Percentiles rank a stretch among this genome's conserved stretches.
These are phyloP conservation scores for Euglossa dilemma DNA, from an alignment of 1,140 invertebrate genomes.

Conservation along the genomic window DNA sequence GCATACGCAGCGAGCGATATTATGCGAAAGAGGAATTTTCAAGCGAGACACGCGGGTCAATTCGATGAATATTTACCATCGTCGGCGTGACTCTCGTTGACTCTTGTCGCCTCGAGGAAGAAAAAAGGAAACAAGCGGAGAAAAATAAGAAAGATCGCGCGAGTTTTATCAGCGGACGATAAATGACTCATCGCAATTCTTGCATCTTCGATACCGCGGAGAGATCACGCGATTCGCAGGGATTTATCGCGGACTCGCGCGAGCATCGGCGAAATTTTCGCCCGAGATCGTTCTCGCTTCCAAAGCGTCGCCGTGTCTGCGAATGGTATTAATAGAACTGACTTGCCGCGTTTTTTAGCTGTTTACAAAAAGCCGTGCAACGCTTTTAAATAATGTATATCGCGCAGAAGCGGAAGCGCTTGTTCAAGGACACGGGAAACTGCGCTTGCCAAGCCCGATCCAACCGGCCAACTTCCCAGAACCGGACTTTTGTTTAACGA, in stretches of 20 bases:
- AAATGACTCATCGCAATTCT: constrained; percentile 1
- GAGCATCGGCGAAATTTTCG: too few species aligned
- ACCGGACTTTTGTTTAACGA: not conserved
- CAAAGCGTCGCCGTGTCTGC: not conserved
- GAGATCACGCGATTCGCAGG: not conserved
- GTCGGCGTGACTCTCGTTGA: too few species aligned
- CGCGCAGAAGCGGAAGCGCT: not conserved
- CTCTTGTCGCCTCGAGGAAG: too few species aligned
- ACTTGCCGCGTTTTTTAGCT: not conserved
- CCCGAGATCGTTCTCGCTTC: too few species aligned
- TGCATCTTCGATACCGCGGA: too few species aligned
- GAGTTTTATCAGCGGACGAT: constrained; percentile 13
- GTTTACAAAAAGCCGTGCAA: not conserved
- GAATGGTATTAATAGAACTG: too few species aligned
- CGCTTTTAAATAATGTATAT: not conserved
- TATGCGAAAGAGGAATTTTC: not conserved
- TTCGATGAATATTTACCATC: constrained; percentile 13
- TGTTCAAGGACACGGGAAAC: constrained; percentile 1
- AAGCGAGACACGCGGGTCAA: not conserved
- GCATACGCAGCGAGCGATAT: not conserved
- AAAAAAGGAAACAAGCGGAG: not conserved
- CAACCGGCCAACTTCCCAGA: not conserved
- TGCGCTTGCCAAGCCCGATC: too few species aligned
- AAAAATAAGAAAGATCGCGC: not conserved
- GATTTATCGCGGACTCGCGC: too few species aligned